Conservation (phyloP, 23 tunicate genomes). For the Styela plicata region DNA sequence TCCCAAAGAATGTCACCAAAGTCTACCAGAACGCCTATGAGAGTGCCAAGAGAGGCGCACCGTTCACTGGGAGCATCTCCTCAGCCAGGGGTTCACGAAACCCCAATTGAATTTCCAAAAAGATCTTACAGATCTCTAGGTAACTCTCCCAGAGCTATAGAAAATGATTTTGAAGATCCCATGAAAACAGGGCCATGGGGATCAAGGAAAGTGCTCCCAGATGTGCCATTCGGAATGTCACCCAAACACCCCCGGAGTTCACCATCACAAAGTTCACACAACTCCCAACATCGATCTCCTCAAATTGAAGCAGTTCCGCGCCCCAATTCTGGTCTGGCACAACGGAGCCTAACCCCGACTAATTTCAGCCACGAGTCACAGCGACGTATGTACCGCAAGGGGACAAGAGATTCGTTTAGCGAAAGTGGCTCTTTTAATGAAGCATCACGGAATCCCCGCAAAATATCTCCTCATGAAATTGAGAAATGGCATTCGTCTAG, state of each 20-base stretch:
- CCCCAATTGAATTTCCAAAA: neutral
- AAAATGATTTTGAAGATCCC: neutral
- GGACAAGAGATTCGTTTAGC: neutral
- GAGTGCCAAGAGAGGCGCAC: neutral
- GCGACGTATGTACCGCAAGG: neutral
- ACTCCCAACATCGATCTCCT: too few relatives aligned
- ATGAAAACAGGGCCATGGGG: neutral
- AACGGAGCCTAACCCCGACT: neutral
- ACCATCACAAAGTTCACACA: neutral
- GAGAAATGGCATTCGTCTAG: neutral
- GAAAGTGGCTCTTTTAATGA: neutral
- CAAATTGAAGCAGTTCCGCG: neutral
- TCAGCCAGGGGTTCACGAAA: neutral
- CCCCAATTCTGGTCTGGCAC: neutral
- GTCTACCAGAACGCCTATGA: neutral
- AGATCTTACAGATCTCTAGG: neutral
- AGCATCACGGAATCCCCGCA: neutral
- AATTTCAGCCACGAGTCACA: neutral
- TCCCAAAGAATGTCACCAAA: neutral
- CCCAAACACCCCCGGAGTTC: neutral
- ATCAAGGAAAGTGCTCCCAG: neutral
- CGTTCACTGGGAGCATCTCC: neutral
- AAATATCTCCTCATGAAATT: neutral
- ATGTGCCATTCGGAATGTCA: neutral
- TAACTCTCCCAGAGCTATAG: neutral